These are phyloP conservation scores for Trilocha varians DNA, from an alignment of 2,888 invertebrate species.

Conservation along the genomic window DNA sequence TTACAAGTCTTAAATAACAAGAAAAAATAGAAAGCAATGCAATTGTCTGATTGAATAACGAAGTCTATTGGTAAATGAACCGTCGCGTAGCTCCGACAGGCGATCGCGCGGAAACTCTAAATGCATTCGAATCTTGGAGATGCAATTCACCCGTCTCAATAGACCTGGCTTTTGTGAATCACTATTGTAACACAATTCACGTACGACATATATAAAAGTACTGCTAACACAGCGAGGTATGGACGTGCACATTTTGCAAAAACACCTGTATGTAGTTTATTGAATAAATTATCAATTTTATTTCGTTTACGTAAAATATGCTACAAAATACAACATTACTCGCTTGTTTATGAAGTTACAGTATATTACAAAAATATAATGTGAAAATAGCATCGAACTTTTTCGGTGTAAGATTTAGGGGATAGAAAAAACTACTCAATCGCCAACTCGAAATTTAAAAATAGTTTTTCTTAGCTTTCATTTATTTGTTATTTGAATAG, in stretches of 20 bases:
- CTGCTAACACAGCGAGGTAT: slow-evolving; percentile 19
- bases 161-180: slow-evolving; percentile 36
- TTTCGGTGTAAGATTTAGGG: too few species aligned
- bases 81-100: slow-evolving; percentile 4
- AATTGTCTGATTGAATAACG: background rate
- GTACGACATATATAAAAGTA: slow-evolving; percentile 31
- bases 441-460: too few species aligned
- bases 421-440: too few species aligned
- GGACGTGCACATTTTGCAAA: slow-evolving; percentile 7
- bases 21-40: background rate
- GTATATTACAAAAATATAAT: too few species aligned
- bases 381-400: too few species aligned
- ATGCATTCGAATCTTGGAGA: slow-evolving; percentile 44
- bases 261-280: too few species aligned
- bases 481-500: slow-evolving; percentile 6
- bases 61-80: slow-evolving; percentile 6
- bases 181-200: slow-evolving; percentile 42
- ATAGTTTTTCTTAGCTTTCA: too few species aligned
- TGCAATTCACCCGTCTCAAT: slow-evolving; percentile 52
- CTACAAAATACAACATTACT: too few species aligned
- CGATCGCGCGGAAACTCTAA: slow-evolving; percentile 26
- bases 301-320: too few species aligned
- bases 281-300: too few species aligned
- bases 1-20: background rate
- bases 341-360: too few species aligned